Conservation (phyloP, 2,797 vertebrate genomes). For the Odontamblyopus rebecca region DNA sequence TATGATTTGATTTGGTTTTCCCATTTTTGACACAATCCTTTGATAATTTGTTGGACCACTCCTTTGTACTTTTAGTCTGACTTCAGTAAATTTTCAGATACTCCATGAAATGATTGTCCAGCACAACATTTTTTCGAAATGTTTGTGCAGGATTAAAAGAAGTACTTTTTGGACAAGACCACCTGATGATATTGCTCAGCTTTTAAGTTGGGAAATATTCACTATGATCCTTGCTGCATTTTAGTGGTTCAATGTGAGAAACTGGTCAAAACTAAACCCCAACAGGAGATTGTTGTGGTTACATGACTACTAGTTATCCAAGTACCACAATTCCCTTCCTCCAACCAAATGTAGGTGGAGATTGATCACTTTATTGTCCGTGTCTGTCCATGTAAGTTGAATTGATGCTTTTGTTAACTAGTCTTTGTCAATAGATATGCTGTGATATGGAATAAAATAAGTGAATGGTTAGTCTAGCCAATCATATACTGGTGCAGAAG, state of each 20-base stretch:
- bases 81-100: too few species aligned
- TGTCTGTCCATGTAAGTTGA: neutral
- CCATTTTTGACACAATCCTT: too few species aligned
- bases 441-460: neutral
- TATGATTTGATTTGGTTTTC: too few species aligned
- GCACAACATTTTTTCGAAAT: too few species aligned
- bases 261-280: neutral
- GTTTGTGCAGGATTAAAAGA: too few species aligned
- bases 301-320: neutral
- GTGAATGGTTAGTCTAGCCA: neutral
- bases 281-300: conserved; percentile 1
- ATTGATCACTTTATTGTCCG: neutral
- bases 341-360: neutral
- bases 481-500: neutral
- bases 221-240: neutral
- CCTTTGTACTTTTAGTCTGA: too few species aligned
- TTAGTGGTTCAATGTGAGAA: neutral
- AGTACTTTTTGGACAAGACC: too few species aligned
- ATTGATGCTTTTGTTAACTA: neutral
- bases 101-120: too few species aligned
- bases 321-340: neutral
- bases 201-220: neutral
- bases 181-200: too few species aligned
- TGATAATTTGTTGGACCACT: too few species aligned
- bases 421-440: neutral